Evolutionary conservation across 2,113 vertebrate genomes (phyloP).

Genomic region (Tympanuchus pallidicinctus): DNA sequence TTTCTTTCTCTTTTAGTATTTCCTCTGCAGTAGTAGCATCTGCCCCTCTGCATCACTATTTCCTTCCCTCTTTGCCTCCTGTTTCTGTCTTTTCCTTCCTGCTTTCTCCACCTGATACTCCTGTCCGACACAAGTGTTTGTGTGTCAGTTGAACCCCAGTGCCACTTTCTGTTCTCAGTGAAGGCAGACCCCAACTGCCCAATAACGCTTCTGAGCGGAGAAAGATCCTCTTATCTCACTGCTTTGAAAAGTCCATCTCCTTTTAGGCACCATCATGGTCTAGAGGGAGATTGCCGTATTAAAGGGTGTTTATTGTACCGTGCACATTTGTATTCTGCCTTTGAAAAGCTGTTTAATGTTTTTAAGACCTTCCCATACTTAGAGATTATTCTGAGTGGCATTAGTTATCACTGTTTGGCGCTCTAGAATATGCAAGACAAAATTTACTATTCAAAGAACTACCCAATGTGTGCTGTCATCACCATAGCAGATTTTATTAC

Average conservation of each 20-base stretch:
- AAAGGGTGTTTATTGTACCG: neutral
- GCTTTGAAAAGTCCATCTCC: neutral
- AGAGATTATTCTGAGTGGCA: neutral
- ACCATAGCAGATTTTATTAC: neutral
- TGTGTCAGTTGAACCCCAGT: neutral
- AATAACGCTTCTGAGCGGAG: rapidly evolving
- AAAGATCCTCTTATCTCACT: neutral
- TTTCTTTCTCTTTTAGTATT: neutral
- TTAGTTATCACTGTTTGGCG: neutral
- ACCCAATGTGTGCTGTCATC: neutral
- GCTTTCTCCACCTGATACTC: neutral
- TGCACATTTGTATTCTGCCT: neutral
- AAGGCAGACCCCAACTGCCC: neutral
- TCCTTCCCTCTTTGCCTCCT: neutral
- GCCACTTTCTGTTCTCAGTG: rapidly evolving
- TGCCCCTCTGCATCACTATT: neutral
- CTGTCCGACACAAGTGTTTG: rapidly evolving
- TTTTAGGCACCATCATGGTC: neutral
- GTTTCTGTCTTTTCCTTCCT: neutral
- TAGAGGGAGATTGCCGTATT: rapidly evolving
- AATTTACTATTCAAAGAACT: neutral
- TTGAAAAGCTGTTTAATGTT: neutral
- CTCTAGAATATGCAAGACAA: neutral
- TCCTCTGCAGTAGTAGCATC: neutral
- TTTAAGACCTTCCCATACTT: neutral